Base-by-base conservation (phyloP, 2,888 invertebrate genomes). In the Sesamia inferens region DNA sequence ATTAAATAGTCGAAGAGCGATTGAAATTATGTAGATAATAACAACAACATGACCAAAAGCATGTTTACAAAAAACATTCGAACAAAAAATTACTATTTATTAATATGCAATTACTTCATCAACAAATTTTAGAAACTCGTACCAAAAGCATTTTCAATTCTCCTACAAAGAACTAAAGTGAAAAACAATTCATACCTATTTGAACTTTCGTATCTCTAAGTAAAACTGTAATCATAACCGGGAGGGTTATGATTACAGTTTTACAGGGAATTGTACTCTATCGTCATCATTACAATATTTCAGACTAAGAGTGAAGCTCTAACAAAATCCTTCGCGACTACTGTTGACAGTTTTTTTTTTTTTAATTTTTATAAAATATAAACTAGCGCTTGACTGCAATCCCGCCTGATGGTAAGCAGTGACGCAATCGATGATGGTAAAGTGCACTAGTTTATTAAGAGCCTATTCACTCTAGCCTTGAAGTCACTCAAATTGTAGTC, bases 261-360 rank as follows among this genome's bases (percentile, higher is more conserved):
- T n/a, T n/a, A n/a, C 10, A 63, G 42, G 76, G 83, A 73, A 81
- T 83, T 83, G 61, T 74, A 78, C 79, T 73, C 74, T 75, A 63
- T 75, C 76, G 78, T 71, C 76, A 75, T 65, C 71, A 74, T 75
- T 63, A 74, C 68, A 83, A 86, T 86, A 85, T 84, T 84, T 85
- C 79, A 85, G 76, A 42, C 62, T 39, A 44, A 76, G 63, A 75
- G 63, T 74, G 67, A 62, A 81, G 79, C 51, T 64, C 75, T 78
- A 76, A 85, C 83, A 85, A 85, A 31, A 85, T 86, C 85, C 79
- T 74, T 57, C 24, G 58, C 68, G 79, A 83, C 79, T 85, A 31
- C 3, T 31, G 31, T 83, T 78, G 83, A 84, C 75, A 75, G 84
- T n/a, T n/a, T n/a, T n/a, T n/a, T n/a, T n/a, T n/a, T n/a, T n/a